Base-by-base conservation (phyloP, 1,140 invertebrate species). In the Lepidotrigona ventralis region DNA sequence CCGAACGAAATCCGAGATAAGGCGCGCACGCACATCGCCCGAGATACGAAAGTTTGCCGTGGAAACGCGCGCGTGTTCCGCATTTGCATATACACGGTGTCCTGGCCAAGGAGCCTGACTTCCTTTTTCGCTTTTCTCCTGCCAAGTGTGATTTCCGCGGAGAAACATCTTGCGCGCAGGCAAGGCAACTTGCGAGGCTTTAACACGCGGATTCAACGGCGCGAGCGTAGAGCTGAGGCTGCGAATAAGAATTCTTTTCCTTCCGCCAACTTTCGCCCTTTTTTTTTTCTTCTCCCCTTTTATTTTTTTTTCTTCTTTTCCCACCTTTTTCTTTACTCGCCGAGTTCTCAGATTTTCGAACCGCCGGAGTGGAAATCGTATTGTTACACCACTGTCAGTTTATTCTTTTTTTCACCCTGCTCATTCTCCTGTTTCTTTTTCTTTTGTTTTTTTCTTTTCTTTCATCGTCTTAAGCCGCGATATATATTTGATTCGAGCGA, bases 1-100 rank as follows among this genome's bases (percentile, higher is more conserved):
- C 90, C 89, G 90, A 92, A 92, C 87, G 87, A 92, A 94, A 92
- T 91, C 88, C 89, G 71, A 91, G 92, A 93, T 93, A 94, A 93
- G 90, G 82, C 82, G 74, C 74, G 73, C 79, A 81, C 54, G 72
- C 86, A 72, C 71, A 68, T 19, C 17, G 9, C 5, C 5, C 53
- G 56, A 46, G 64, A 83, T 70, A 83, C 33, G 51, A 73, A 84
- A 81, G 72, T 76, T 83, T 78, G n/a, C 74, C 54, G 68, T 79
- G 39, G 81, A 78, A 79, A 72, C 29, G 19, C 69, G 58, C 51
- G 69, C 46, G 54, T 78, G 81, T 70, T 69, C 33, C 17, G 19
- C 53, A 77, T 83, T 83, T 83, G 74, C 81, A 83, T 83, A 76
- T 81, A 81, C 72, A 76, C 53, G 58, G 51, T 81, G 79, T 81